Conservation (phyloP, 1,140 invertebrate genomes). For the Tetragonula clypearis region DNA sequence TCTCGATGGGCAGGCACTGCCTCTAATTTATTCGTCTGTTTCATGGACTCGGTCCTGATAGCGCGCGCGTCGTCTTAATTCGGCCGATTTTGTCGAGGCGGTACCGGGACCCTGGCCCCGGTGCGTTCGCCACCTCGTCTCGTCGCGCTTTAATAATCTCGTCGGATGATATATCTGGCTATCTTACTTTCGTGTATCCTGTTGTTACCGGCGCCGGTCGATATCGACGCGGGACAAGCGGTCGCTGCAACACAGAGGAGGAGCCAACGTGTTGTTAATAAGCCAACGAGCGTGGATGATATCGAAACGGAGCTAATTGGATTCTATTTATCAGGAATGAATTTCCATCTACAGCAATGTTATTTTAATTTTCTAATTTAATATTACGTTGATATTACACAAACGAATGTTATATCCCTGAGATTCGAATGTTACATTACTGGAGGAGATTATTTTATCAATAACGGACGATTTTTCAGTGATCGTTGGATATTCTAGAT, state of each 20-base stretch:
- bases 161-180: conserved; percentile 21
- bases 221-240: background rate
- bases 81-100: conserved; percentile 45
- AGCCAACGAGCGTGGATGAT: background rate
- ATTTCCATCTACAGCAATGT: background rate
- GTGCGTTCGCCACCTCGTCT: background rate
- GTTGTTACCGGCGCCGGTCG: background rate
- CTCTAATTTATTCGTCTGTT: conserved; percentile 72
- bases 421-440: too few relatives aligned
- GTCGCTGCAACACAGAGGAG: background rate
- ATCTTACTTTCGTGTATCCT: background rate
- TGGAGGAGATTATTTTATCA: too few relatives aligned
- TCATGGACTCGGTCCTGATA: conserved; percentile 58
- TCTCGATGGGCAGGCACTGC: conserved; percentile 70
- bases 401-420: too few relatives aligned
- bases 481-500: too few relatives aligned
- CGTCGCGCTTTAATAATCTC: conserved; percentile 46
- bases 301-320: background rate
- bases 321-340: background rate
- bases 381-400: too few relatives aligned
- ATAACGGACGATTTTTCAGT: too few relatives aligned
- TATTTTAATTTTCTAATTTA: too few relatives aligned
- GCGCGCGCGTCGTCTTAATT: conserved; percentile 64
- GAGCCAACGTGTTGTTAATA: background rate
- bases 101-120: background rate